These are phyloP conservation scores for Poecilus cupreus DNA, from an alignment of 2,888 invertebrate species.

Conservation along the genomic window DNA sequence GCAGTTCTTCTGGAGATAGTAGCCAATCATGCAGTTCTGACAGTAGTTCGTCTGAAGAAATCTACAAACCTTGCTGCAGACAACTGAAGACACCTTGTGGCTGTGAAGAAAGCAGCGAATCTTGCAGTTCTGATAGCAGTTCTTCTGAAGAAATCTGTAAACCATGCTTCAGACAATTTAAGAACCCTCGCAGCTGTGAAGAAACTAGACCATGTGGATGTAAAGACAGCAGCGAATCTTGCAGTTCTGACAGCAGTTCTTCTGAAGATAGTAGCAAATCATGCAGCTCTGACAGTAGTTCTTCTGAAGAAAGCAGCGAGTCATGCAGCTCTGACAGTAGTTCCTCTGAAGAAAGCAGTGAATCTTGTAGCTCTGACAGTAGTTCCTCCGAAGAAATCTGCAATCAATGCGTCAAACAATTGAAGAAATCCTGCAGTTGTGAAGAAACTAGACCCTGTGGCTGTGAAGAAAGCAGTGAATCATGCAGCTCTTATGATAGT, in stretches of 20 bases:
- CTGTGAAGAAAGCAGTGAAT: background rate
- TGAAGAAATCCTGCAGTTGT: background rate
- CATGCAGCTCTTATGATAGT: background rate
- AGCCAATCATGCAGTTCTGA: background rate
- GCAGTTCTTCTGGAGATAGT: background rate
- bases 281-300: background rate
- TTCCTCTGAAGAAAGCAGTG: background rate
- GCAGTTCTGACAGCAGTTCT: background rate
- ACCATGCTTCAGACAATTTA: background rate
- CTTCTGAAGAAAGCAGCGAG: slow-evolving; percentile 2
- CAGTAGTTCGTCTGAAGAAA: background rate
- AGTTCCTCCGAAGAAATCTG: background rate
- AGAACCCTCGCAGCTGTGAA: background rate
- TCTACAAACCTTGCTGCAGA: background rate
- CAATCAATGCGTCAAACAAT: too few relatives aligned
- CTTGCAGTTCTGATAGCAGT: background rate
- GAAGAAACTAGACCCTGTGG: background rate
- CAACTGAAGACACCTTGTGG: background rate
- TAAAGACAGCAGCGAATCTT: background rate
- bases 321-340: slow-evolving; percentile 3
- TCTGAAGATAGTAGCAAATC: background rate
- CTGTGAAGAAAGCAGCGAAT: too few relatives aligned
- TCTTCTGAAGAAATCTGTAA: slow-evolving; percentile 14
- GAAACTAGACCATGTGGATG: background rate
- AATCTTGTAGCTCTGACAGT: background rate